phyloP scores from a whole-genome alignment of 2,797 vertebrate genomes.

The Coregonus suidteri region DNA sequence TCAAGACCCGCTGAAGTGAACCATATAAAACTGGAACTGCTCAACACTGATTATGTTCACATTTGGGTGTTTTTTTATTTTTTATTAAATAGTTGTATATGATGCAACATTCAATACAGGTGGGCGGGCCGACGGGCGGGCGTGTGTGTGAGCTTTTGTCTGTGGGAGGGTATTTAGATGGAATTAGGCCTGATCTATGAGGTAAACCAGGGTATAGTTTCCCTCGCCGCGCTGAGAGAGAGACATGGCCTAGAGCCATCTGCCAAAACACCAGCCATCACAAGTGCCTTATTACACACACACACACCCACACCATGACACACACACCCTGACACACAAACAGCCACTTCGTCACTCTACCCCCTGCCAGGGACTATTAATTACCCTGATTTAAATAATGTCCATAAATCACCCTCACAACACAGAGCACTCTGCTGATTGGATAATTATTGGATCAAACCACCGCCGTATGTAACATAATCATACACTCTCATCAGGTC shows the following conservation, averaged over 20 bases:
- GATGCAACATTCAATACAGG: background rate
- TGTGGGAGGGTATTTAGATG: constrained; percentile 24
- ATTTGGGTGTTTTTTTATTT: constrained; percentile 3
- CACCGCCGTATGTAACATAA: constrained; percentile 70
- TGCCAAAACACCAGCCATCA: constrained; percentile 62
- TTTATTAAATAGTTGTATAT: background rate
- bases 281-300: constrained; percentile 13
- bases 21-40: background rate
- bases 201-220: constrained; percentile 40
- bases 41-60: background rate
- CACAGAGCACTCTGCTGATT: constrained; percentile 69
- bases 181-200: constrained; percentile 32
- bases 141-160: constrained; percentile 6
- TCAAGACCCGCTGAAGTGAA: constrained; percentile 52
- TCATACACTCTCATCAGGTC: constrained; percentile 68
- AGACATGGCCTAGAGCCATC: constrained; percentile 52
- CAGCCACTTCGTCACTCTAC: constrained; percentile 50
- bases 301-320: constrained; percentile 23
- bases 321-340: constrained; percentile 65
- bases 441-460: constrained; percentile 72
- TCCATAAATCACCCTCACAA: constrained; percentile 64
- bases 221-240: constrained; percentile 30
- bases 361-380: constrained; percentile 59
- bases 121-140: background rate
- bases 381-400: constrained; percentile 62